Evolutionary conservation across 1,140 invertebrate genomes (phyloP).

Genomic region (Acromyrmex echinatior): DNA sequence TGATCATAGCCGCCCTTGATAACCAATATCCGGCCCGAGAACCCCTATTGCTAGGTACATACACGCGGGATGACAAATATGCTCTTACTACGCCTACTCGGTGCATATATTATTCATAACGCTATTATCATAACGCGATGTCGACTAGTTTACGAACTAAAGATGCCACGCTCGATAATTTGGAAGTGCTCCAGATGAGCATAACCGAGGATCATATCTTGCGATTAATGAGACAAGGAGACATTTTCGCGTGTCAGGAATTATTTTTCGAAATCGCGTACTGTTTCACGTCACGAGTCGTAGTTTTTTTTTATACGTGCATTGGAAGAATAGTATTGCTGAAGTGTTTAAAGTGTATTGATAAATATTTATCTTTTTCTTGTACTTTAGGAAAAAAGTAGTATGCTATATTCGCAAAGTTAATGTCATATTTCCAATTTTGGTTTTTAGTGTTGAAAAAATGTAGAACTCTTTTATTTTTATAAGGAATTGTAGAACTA

Average conservation of each 20-base stretch:
- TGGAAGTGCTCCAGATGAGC: constrained; percentile 22
- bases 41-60: constrained; percentile 20
- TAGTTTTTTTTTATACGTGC: neutral
- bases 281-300: neutral
- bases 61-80: constrained; percentile 53
- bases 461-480: too few species aligned
- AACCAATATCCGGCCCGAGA: constrained; percentile 54
- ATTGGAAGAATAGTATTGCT: too few species aligned
- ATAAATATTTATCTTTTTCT: too few species aligned
- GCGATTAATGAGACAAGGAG: constrained; percentile 13
- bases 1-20: constrained; percentile 48
- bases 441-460: too few species aligned
- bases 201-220: neutral
- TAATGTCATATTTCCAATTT: too few species aligned
- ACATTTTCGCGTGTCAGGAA: neutral
- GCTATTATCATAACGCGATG: constrained; percentile 62
- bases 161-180: constrained; percentile 47
- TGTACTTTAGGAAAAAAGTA: too few species aligned
- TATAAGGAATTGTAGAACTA: too few species aligned
- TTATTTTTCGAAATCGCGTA: too few species aligned
- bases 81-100: constrained; percentile 48
- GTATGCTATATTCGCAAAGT: too few species aligned
- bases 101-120: constrained; percentile 59
- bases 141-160: constrained; percentile 57
- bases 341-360: too few species aligned